Evolutionary conservation across 1,140 invertebrate genomes (phyloP).

Genomic region (Ostrea denselamellosa): DNA sequence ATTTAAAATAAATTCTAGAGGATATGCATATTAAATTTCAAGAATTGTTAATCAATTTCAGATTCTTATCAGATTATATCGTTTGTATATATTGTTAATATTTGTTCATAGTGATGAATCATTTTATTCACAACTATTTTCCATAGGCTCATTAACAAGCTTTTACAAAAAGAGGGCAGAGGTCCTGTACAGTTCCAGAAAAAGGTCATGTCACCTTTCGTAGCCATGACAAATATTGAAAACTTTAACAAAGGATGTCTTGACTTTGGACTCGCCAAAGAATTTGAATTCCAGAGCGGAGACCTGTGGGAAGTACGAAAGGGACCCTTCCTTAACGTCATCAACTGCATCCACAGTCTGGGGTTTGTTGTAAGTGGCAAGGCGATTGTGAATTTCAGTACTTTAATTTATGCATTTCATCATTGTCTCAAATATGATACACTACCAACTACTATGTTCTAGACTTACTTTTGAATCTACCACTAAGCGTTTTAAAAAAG

Average conservation of each 20-base stretch:
- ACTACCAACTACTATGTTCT: too few relatives aligned
- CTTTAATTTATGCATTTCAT: too few relatives aligned
- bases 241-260: conserved; percentile 73
- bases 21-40: not conserved
- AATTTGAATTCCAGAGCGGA: conserved; percentile 71
- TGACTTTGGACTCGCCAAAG: conserved; percentile 71
- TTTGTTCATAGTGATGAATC: not conserved
- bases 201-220: conserved; percentile 70
- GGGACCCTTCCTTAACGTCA: conserved; percentile 75
- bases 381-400: too few relatives aligned
- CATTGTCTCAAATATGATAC: too few relatives aligned
- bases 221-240: conserved; percentile 74
- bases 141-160: conserved; percentile 69
- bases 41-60: not conserved
- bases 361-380: conserved; percentile 71
- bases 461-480: too few relatives aligned
- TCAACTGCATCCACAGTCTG: conserved; percentile 75
- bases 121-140: conserved; percentile 1
- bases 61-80: not conserved
- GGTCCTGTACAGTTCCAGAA: conserved; percentile 66
- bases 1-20: not conserved
- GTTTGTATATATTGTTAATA: not conserved
- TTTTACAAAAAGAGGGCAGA: conserved; percentile 66
- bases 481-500: too few relatives aligned
- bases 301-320: conserved; percentile 75